A percentile compares a stretch with the other conserved stretches of the same genome.
phyloP scores from a whole-genome alignment of 1,140 invertebrate species.

The Gryllus bimaculatus region DNA sequence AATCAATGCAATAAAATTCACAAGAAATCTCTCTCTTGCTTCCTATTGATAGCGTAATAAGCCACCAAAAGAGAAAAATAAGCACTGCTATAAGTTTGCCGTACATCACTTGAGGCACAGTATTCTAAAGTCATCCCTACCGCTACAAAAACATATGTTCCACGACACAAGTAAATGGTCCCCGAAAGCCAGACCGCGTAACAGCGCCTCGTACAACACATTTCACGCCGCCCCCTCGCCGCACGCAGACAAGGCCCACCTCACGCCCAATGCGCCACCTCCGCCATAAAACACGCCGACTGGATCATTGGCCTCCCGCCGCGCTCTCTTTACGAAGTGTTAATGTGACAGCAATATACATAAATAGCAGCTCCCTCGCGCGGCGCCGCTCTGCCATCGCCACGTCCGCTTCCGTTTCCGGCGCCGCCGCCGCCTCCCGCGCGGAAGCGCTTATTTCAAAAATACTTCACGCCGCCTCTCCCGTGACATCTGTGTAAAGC shows the following conservation, averaged over 20 bases:
- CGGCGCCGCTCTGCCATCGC: background rate
- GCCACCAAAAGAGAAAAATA: too few species aligned
- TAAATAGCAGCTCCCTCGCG: background rate
- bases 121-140: too few species aligned
- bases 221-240: background rate
- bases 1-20: too few species aligned
- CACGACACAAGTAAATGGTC: too few species aligned
- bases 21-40: too few species aligned
- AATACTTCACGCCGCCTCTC: background rate
- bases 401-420: rapidly evolving
- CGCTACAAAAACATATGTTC: too few species aligned
- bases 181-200: too few species aligned
- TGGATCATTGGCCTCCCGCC: background rate
- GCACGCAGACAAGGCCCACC: background rate
- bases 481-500: background rate
- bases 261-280: background rate
- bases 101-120: too few species aligned
- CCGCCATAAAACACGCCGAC: background rate
- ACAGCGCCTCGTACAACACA: background rate
- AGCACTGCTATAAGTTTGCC: too few species aligned
- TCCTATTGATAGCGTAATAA: too few species aligned
- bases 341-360: background rate
- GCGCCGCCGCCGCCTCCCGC: too few species aligned
- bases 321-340: background rate
- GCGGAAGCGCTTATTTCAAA: background rate